Evolutionary conservation across 1,140 invertebrate genomes (phyloP), one percentile per base, ranked within the genome.

Genomic region (Ruditapes philippinarum): DNA sequence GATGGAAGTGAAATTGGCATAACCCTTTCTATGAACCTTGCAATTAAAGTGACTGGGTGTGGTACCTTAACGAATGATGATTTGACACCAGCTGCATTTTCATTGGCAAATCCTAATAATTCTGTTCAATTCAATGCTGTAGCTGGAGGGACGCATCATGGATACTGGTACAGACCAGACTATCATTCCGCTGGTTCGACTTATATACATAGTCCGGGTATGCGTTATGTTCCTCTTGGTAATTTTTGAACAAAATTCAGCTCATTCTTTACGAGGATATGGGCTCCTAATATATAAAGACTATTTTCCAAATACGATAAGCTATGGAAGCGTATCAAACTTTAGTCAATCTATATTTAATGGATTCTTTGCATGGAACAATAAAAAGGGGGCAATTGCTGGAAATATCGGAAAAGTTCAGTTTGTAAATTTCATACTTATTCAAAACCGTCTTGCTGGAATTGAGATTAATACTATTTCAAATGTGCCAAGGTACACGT

Each of bases 1-100:
- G 95, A 95, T 90, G 94, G 95, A 28, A 91, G 94, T 45, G 95
- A 95, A 89, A 93, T 92, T 9, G 93, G 92, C 5, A 95, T 95
- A 84, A 92, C 89, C 9, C 93, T 95, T 73, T 91, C 93, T 88
- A 95, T 95, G 90, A 95, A 95, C 89, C 89, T 95, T 38, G 94
- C 88, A 7, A 89, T 95, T 0, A 95, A 94, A 91, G 95, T 95
- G 1, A 90, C 38, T 49, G 84, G 91, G n/a, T 94, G 94, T 82
- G 92, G 95, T 5, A 92, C 91, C 76, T 87, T 95, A 28, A 88
- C 94, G 1, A 95, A 95, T 81, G 95, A 95, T 86, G 95, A 95
- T 85, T 87, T 95, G 31, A 95, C 95, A n/a, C 95, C 95, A 22
- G 94, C 95, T 14, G 90, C 91, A 9, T 95, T 94, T 90, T 95